phyloP scores from a whole-genome alignment of 2,888 invertebrate species.

The Apamea monoglypha region DNA sequence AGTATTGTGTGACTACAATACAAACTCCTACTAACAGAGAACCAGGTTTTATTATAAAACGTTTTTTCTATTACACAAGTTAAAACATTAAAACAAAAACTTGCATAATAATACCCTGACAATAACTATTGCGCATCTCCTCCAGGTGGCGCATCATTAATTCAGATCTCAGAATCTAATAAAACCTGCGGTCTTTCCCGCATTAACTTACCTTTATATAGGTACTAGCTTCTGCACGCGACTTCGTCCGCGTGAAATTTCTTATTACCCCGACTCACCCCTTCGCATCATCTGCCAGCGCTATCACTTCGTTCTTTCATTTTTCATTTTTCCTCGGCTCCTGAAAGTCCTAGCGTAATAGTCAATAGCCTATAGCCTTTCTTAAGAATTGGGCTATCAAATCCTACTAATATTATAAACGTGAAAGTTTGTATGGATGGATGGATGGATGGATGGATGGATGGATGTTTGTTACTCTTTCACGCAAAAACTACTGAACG shows the following conservation, averaged over 20 bases:
- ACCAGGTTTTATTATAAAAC: slow-evolving; percentile 63
- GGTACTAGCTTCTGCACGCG: slow-evolving; percentile 48
- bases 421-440: too few relatives aligned
- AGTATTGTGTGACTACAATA: slow-evolving; percentile 10
- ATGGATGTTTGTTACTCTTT: too few relatives aligned
- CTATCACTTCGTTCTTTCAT: neutral
- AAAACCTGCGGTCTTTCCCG: slow-evolving; percentile 60
- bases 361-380: too few relatives aligned
- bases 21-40: slow-evolving; percentile 26
- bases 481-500: too few relatives aligned
- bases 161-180: slow-evolving; percentile 64
- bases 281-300: neutral
- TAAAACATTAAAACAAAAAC: slow-evolving; percentile 59
- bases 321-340: neutral
- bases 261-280: neutral
- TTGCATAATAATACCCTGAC: slow-evolving; percentile 38
- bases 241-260: neutral
- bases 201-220: slow-evolving; percentile 71
- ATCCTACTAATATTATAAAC: too few relatives aligned
- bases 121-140: slow-evolving; percentile 59
- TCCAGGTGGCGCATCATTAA: slow-evolving; percentile 63
- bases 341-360: neutral
- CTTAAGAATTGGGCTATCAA: neutral
- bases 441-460: too few relatives aligned
- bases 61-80: slow-evolving; percentile 61